phyloP scores from a whole-genome alignment of 2,113 vertebrate species.

The Prunella himalayana region DNA sequence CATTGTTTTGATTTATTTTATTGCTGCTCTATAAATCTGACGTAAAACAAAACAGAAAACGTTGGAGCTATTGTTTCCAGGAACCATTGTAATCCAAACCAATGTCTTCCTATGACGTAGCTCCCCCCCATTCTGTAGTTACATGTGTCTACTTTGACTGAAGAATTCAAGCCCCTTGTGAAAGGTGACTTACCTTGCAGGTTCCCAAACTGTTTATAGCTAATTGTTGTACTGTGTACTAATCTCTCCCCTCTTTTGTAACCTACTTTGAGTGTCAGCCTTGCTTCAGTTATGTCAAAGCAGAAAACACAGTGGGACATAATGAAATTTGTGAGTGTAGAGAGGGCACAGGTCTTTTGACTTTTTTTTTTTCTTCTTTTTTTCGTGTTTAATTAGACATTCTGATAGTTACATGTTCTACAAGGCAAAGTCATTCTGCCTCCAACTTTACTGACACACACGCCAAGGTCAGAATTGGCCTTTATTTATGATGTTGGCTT shows the following conservation, averaged over 20 bases:
- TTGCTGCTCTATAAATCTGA: slow-evolving; percentile 6
- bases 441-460: neutral
- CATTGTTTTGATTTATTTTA: slow-evolving; percentile 43
- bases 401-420: neutral
- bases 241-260: neutral
- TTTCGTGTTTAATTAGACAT: neutral
- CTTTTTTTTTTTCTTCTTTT: neutral
- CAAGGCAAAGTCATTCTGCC: neutral
- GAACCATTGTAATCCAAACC: neutral
- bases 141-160: neutral
- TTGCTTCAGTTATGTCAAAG: neutral
- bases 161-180: neutral
- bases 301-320: neutral
- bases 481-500: neutral
- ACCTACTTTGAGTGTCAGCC: neutral
- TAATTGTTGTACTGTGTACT: neutral
- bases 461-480: neutral
- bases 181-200: neutral
- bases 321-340: neutral
- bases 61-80: neutral
- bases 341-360: neutral
- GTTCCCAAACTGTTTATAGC: neutral
- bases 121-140: neutral
- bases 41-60: neutral
- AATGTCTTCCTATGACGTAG: neutral